phyloP scores from a whole-genome alignment of 2,113 vertebrate species.

The Albula goreensis region DNA sequence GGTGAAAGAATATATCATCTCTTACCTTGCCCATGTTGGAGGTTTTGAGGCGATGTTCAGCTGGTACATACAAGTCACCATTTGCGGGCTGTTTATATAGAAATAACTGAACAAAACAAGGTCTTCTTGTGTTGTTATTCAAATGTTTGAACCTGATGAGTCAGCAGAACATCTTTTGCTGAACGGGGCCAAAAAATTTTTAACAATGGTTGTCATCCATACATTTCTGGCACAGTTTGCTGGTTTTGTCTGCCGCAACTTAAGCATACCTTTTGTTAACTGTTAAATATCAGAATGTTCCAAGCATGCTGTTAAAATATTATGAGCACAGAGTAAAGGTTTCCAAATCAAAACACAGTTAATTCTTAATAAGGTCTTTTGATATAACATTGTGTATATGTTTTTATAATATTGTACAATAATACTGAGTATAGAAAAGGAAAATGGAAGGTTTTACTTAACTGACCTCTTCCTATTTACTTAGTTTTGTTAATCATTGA shows the following conservation, averaged over 20 bases:
- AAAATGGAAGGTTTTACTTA: too few species aligned
- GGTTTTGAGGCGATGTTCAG: not conserved
- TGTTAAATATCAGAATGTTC: not conserved
- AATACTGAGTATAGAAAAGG: too few species aligned
- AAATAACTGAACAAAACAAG: not conserved
- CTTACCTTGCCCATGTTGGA: conserved; percentile 19
- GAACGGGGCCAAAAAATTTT: not conserved
- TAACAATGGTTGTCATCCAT: conserved; percentile 14
- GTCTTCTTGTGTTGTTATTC: conserved; percentile 6
- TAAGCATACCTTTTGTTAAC: conserved; percentile 4
- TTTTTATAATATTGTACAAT: too few species aligned
- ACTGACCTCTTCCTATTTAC: too few species aligned
- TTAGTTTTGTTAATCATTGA: too few species aligned
- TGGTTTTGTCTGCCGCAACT: not conserved
- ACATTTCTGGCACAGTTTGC: not conserved
- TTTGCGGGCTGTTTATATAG: conserved; percentile 15
- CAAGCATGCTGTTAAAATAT: not conserved
- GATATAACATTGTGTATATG: too few species aligned
- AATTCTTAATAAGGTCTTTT: not conserved
- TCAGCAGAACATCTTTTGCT: conserved; percentile 15
- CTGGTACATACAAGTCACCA: not conserved
- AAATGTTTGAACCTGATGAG: conserved; percentile 11
- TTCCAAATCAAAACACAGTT: not conserved
- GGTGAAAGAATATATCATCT: too few species aligned
- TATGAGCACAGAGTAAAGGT: not conserved